These are phyloP conservation scores for Saguinus imperator DNA, from an alignment of 2,113 vertebrate genomes.

Conservation along the genomic window DNA sequence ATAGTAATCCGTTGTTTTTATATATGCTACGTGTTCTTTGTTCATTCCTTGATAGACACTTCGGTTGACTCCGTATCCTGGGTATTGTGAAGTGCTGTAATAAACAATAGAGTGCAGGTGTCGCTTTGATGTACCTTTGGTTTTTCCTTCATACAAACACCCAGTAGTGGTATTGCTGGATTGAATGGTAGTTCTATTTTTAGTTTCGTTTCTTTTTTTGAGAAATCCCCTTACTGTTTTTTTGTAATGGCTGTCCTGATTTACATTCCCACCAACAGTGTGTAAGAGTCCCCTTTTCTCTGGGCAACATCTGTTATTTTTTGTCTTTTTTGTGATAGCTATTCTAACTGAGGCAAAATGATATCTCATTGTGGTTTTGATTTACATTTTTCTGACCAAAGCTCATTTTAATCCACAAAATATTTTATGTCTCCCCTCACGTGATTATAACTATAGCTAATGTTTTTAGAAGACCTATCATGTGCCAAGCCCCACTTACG, in stretches of 20 bases:
- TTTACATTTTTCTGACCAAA: neutral
- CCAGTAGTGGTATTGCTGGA: neutral
- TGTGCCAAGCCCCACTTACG: neutral
- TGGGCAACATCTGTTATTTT: neutral
- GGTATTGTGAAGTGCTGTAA: neutral
- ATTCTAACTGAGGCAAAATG: neutral
- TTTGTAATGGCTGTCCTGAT: neutral
- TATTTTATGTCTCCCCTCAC: neutral
- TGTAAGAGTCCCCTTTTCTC: neutral
- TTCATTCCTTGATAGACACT: neutral
- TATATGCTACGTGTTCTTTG: neutral
- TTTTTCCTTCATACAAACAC: neutral
- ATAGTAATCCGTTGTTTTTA: neutral
- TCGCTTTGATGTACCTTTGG: neutral
- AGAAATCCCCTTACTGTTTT: neutral
- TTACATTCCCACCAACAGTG: neutral
- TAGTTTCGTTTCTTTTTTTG: neutral
- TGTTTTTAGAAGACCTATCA: neutral
- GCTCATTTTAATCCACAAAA: neutral
- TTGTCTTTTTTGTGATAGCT: neutral
- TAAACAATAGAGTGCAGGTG: neutral
- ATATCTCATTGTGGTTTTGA: neutral
- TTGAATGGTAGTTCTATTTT: neutral
- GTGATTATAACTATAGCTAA: neutral
- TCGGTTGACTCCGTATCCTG: neutral